phyloP scores from a whole-genome alignment of 1,140 invertebrate species.

The Calliphora vicina region DNA sequence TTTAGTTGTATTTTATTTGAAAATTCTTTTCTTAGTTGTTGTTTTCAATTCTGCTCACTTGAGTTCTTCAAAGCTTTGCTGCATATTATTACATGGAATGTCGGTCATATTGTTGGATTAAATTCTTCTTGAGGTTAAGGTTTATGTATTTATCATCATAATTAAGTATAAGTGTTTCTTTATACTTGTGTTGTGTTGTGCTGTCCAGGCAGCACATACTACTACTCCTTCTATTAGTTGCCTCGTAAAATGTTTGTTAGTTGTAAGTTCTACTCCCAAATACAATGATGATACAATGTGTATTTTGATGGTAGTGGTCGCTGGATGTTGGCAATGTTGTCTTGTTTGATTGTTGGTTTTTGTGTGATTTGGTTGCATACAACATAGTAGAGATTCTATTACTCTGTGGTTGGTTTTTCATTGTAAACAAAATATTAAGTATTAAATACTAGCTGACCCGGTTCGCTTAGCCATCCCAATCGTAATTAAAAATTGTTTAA shows the following conservation, averaged over 20 bases:
- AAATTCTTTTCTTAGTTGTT: background rate
- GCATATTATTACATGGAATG: slow-evolving; percentile 17
- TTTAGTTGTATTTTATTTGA: background rate
- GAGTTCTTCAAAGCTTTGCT: background rate
- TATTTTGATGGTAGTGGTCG: background rate
- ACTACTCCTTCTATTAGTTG: background rate
- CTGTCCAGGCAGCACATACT: background rate
- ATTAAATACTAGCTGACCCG: too few relatives aligned
- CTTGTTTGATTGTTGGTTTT: too few relatives aligned
- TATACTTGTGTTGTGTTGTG: background rate
- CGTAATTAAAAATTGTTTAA: too few relatives aligned
- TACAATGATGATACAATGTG: background rate
- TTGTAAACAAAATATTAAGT: background rate
- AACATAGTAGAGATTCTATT: slow-evolving; percentile 28
- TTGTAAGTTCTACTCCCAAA: background rate
- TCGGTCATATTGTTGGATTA: slow-evolving; percentile 35
- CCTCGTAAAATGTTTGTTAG: background rate
- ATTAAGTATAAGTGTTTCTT: slow-evolving; percentile 25
- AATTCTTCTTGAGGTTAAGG: slow-evolving; percentile 34
- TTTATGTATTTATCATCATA: slow-evolving; percentile 33
- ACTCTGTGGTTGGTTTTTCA: slow-evolving; percentile 24
- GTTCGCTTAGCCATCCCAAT: too few relatives aligned
- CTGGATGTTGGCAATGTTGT: too few relatives aligned
- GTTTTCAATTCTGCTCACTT: background rate
- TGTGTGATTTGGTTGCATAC: background rate